phyloP scores from a whole-genome alignment of 2,888 invertebrate species.

The Caenorhabditis wallacei region DNA sequence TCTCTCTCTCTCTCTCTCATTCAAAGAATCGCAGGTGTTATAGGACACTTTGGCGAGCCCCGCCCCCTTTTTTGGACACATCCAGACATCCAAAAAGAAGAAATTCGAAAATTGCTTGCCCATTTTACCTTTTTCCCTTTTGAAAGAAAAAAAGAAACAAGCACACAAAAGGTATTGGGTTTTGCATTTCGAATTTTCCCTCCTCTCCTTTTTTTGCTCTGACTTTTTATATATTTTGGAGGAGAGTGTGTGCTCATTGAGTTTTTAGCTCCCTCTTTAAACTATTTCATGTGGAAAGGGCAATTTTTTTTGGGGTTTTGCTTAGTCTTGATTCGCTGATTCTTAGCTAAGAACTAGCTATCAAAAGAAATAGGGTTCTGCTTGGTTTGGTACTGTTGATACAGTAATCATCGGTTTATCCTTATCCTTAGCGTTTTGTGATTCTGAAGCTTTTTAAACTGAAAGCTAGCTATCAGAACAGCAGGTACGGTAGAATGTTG shows the following conservation, averaged over 20 bases:
- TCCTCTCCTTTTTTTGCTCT: neutral
- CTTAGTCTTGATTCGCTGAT: no score
- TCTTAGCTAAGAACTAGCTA: no score
- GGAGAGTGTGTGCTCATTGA: slow-evolving; percentile 28
- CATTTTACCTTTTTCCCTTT: neutral
- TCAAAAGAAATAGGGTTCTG: no score
- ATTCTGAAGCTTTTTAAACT: no score
- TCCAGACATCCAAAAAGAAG: neutral
- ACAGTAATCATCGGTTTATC: no score
- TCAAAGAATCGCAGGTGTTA: slow-evolving; percentile 35
- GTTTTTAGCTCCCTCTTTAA: no score
- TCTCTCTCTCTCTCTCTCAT: no score
- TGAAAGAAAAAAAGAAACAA: neutral
- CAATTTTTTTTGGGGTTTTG: neutral
- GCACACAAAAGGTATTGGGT: slow-evolving; percentile 51
- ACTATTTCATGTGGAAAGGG: slow-evolving; percentile 48
- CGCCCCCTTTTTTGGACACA: slow-evolving; percentile 3
- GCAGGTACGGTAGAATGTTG: no score
- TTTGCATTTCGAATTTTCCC: slow-evolving; percentile 57
- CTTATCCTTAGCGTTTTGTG: no score
- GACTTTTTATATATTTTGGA: neutral
- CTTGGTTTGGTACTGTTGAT: no score
- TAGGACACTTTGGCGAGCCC: slow-evolving; percentile 37
- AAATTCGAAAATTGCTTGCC: neutral
- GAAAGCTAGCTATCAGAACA: no score